Conservation (phyloP, 1,140 invertebrate species). For the Zaprionus inermis region DNA sequence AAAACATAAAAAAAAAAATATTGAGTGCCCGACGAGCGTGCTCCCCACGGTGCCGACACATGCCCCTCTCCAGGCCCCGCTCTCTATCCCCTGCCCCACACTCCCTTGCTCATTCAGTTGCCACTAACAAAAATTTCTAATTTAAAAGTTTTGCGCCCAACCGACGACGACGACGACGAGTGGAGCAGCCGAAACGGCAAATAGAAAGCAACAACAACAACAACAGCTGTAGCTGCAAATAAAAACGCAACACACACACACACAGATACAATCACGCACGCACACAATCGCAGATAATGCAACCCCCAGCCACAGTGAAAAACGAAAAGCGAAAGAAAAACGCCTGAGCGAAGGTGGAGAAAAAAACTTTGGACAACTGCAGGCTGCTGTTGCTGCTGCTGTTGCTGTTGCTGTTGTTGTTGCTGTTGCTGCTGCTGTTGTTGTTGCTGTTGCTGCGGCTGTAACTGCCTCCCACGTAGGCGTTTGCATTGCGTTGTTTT, state of each 20-base stretch:
- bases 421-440: slow-evolving; percentile 40
- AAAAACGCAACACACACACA: slow-evolving; percentile 61
- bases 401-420: slow-evolving; percentile 50
- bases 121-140: slow-evolving; percentile 80
- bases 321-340: slow-evolving; percentile 26
- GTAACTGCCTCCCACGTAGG: slow-evolving; percentile 43
- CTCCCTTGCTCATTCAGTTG: slow-evolving; percentile 3
- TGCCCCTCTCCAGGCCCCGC: background rate
- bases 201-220: slow-evolving; percentile 50
- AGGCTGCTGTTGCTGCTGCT: slow-evolving; percentile 55
- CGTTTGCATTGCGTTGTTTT: slow-evolving; percentile 78
- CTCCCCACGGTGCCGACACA: background rate
- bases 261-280: slow-evolving; percentile 22
- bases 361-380: slow-evolving; percentile 54
- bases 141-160: slow-evolving; percentile 82
- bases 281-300: slow-evolving; percentile 64
- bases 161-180: slow-evolving; percentile 60
- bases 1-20: slow-evolving; percentile 59
- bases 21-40: slow-evolving; percentile 60
- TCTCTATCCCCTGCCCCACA: no score
- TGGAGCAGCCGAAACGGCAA: slow-evolving; percentile 74
- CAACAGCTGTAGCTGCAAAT: slow-evolving; percentile 56
- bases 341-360: slow-evolving; percentile 49
- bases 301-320: slow-evolving; percentile 67
- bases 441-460: slow-evolving; percentile 37